A percentile compares a stretch with the other conserved stretches of the same genome.
phyloP scores from a whole-genome alignment of 2,113 vertebrate species.

The Gasterosteus nipponicus region DNA sequence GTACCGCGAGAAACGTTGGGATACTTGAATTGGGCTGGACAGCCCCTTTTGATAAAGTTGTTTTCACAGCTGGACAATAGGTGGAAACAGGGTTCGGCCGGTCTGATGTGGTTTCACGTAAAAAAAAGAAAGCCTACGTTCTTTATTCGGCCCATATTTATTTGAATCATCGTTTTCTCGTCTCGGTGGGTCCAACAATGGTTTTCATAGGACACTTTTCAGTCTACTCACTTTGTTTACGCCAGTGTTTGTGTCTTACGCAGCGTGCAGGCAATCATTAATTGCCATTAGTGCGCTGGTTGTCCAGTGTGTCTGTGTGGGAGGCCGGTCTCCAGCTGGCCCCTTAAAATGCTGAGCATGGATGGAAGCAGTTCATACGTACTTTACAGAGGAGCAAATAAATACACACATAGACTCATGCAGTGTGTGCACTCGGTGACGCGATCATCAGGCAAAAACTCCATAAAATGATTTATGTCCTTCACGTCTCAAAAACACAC shows the following conservation, averaged over 20 bases:
- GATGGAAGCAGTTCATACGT: slow-evolving; percentile 26
- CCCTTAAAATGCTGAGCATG: slow-evolving; percentile 57
- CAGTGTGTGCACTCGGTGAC: slow-evolving; percentile 49
- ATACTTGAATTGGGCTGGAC: slow-evolving; percentile 33
- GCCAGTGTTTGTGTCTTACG: slow-evolving; percentile 5
- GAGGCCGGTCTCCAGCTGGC: slow-evolving; percentile 54
- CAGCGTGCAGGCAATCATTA: slow-evolving; percentile 42
- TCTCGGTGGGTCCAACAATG: background rate
- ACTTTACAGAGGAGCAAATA: slow-evolving; percentile 51
- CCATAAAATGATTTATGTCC: slow-evolving; percentile 20
- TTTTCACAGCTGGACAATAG: slow-evolving; percentile 56
- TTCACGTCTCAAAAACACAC: slow-evolving; percentile 4
- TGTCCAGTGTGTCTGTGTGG: slow-evolving; percentile 50
- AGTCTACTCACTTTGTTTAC: slow-evolving; percentile 18
- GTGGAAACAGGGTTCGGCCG: slow-evolving; percentile 32
- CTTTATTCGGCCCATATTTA: background rate
- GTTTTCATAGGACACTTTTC: slow-evolving; percentile 25
- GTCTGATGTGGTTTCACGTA: slow-evolving; percentile 23
- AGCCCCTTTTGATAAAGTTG: slow-evolving; percentile 26
- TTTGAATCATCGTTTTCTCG: background rate
- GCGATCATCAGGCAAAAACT: slow-evolving; percentile 41
- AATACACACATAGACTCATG: slow-evolving; percentile 63
- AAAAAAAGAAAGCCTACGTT: background rate
- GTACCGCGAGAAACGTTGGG: slow-evolving; percentile 18
- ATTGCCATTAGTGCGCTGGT: slow-evolving; percentile 51